phyloP scores from a whole-genome alignment of 2,888 invertebrate species.

The Galerucella calmariensis region DNA sequence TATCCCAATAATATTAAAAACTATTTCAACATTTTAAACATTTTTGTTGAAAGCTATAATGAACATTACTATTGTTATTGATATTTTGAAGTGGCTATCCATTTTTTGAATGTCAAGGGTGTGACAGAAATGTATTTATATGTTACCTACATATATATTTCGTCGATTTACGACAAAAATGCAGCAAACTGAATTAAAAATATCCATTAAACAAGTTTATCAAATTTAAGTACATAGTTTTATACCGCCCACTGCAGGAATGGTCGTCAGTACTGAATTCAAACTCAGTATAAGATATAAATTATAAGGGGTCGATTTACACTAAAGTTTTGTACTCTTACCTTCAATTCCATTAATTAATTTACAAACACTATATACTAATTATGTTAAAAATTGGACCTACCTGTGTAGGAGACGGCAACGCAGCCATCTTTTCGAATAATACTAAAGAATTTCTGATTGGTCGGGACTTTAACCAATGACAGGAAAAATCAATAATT shows the following conservation, averaged over 20 bases:
- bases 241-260: slow-evolving; percentile 40
- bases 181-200: background rate
- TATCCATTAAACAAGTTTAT: background rate
- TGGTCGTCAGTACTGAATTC: slow-evolving; percentile 17
- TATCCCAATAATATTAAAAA: background rate
- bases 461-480: slow-evolving; percentile 57
- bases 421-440: slow-evolving; percentile 81
- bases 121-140: slow-evolving; percentile 33
- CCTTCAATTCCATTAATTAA: slow-evolving; percentile 24
- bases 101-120: slow-evolving; percentile 44
- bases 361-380: slow-evolving; percentile 46
- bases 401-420: slow-evolving; percentile 88
- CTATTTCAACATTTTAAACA: background rate
- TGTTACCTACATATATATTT: background rate
- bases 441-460: slow-evolving; percentile 51
- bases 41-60: background rate
- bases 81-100: slow-evolving; percentile 30
- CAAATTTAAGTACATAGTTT: slow-evolving; percentile 14
- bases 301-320: slow-evolving; percentile 24
- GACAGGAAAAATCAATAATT: slow-evolving; percentile 58
- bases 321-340: slow-evolving; percentile 10
- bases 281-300: background rate
- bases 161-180: background rate
- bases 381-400: slow-evolving; percentile 51
- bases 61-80: slow-evolving; percentile 32